Base-by-base conservation (phyloP, 1,140 invertebrate genomes). In the Hyposmocoma kahamanoa region DNA sequence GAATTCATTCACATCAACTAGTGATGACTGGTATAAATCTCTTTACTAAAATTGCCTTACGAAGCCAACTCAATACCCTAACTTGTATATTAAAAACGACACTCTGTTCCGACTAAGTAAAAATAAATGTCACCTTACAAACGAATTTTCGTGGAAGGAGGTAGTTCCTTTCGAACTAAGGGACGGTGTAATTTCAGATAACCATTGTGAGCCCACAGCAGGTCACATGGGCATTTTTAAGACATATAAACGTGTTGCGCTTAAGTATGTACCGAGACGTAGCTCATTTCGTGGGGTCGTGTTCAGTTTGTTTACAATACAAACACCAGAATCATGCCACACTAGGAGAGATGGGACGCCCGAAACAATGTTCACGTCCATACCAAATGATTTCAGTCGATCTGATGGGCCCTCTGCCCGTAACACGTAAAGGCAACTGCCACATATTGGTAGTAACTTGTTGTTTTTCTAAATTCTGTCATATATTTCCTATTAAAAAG, bases 71-170 rank as follows among this genome's bases (percentile, higher is more conserved):
- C 38, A 38, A 11, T 51, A n/a, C 39, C 49, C 42, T 13, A 51
- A 51, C 41, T 38, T 36, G 39, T 18, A 18, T 3, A 51, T 50
- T 28, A 36, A 50, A 6, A 42, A 50, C 22, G 26, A 44, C 39
- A 30, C 19, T 20, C 20, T 46, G 3, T 46, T 15, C 22, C 4
- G 44, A 22, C 22, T 46, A 30, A n/a, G n/a, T 6, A 47, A 36
- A 38, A 47, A 47, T 17, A 47, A 47, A 22, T 13, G 15, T 15
- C n/a, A 36, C 1, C 28, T 38, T 5, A 36, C 45, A 8, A 22
- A 19, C 3, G 32, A 38, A 21, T 47, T 47, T 21, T 20, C 18
- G 1, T 41, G 18, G 38, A 41, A 41, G 10, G 19, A 41, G 15
- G 38, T 41, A 9, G 30, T 47, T n/a, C 45, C 45, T 1, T 22